Conservation (phyloP, 2,888 invertebrate genomes). For the Trachelus stipa region DNA sequence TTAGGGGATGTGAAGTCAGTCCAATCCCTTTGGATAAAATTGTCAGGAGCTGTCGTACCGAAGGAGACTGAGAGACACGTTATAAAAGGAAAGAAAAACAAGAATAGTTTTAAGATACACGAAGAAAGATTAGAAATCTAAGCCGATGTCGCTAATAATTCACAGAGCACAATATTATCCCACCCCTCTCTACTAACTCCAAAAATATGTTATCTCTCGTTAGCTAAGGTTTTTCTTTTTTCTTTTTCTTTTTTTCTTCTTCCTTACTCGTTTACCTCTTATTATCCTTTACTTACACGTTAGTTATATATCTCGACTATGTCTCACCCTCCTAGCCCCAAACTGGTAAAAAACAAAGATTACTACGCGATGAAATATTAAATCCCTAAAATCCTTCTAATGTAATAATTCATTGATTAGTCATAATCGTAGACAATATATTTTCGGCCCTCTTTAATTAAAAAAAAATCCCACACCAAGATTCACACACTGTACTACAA, state of each 20-base stretch:
- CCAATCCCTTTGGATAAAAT: neutral
- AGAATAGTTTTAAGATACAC: neutral
- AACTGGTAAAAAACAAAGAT: neutral
- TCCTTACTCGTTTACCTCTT: constrained; percentile 6
- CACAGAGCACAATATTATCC: constrained; percentile 7
- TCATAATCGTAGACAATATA: constrained; percentile 9
- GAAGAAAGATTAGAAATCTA: constrained; percentile 37
- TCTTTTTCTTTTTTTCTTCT: constrained; percentile 22
- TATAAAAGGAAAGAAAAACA: neutral
- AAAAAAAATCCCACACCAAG: neutral
- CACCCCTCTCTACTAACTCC: constrained; percentile 49
- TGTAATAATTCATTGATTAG: constrained; percentile 16
- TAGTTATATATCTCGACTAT: neutral
- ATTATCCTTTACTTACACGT: constrained; percentile 5
- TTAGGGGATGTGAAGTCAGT: neutral
- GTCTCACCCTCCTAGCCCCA: neutral
- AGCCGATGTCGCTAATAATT: constrained; percentile 30
- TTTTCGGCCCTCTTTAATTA: neutral
- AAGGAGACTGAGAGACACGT: neutral
- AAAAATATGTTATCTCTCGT: constrained; percentile 59
- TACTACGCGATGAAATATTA: constrained; percentile 42
- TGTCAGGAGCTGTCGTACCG: neutral
- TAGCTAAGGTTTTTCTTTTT: neutral
- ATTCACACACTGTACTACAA: neutral
- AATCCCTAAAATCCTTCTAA: constrained; percentile 29